A percentile compares a stretch with the other conserved stretches of the same genome.
Conservation (phyloP, 64 coral and sea anemone genomes). For the Dendrophyllia cribrosa region DNA sequence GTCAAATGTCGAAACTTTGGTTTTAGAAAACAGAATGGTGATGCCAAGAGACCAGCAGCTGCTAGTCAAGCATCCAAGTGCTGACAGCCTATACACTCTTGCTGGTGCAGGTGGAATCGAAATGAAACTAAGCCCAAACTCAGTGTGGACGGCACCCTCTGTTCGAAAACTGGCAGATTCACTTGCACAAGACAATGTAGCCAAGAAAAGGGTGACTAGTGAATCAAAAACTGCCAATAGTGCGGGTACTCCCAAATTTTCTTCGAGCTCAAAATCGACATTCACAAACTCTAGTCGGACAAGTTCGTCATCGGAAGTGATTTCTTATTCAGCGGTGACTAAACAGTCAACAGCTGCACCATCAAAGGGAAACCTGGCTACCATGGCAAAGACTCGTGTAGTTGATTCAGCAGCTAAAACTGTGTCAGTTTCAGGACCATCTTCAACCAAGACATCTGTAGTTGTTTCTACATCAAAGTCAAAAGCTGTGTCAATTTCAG, state of each 20-base stretch:
- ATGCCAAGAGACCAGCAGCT: background rate
- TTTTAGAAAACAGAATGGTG: background rate
- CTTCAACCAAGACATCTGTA: background rate
- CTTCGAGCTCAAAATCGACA: background rate
- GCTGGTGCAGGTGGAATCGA: background rate
- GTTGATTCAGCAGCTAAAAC: background rate
- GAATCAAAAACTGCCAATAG: constrained; percentile 4
- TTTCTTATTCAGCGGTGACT: constrained; percentile 16
- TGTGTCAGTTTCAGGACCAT: background rate
- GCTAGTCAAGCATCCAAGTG: constrained; percentile 16
- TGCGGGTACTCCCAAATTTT: background rate
- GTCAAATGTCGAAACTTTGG: constrained; percentile 13
- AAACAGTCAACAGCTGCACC: constrained; percentile 11
- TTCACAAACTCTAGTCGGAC: background rate
- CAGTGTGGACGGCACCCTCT: constrained; percentile 4
- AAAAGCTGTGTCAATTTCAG: background rate
- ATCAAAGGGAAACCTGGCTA: background rate
- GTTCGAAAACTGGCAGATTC: constrained; percentile 45
- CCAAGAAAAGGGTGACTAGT: background rate
- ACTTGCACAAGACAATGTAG: constrained; percentile 17
- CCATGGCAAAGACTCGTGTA: constrained; percentile 2
- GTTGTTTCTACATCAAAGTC: background rate
- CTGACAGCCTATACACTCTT: constrained; percentile 4
- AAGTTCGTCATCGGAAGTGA: background rate
- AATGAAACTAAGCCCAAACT: constrained; percentile 25